Conservation (phyloP, 1,140 invertebrate species). For the Akabosia matsudoensis region DNA sequence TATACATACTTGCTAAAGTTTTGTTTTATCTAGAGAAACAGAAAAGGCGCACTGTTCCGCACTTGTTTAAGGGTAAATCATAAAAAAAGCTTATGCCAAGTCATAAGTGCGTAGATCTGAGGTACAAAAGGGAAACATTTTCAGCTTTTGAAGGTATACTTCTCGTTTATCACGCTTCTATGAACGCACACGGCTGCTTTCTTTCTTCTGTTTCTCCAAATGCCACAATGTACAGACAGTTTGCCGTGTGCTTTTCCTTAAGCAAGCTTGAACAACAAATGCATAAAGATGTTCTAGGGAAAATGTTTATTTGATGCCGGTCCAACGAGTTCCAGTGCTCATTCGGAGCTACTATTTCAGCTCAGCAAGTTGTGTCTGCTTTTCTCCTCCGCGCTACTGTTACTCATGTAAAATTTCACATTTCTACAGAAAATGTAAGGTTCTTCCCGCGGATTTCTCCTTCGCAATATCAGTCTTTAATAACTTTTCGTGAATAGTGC, state of each 20-base stretch:
- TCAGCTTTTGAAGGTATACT: too few relatives aligned
- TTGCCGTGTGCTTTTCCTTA: neutral
- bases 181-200: neutral
- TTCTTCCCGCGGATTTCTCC: neutral
- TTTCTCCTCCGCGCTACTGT: neutral
- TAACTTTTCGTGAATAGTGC: too few relatives aligned
- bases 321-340: constrained; percentile 5
- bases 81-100: too few relatives aligned
- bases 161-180: neutral
- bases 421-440: neutral
- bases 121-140: too few relatives aligned
- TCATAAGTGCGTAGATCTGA: too few relatives aligned
- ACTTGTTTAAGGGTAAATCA: too few relatives aligned
- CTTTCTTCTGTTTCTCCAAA: neutral
- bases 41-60: too few relatives aligned
- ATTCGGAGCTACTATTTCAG: constrained; percentile 4
- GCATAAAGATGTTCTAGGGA: neutral
- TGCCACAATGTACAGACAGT: neutral
- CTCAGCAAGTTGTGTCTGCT: constrained; percentile 13
- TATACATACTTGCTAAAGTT: too few relatives aligned
- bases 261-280: neutral
- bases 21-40: too few relatives aligned
- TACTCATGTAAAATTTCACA: neutral
- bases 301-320: constrained; percentile 23
- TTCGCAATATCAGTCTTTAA: neutral